Evolutionary conservation across 1,140 invertebrate species (phyloP).

Genomic region (Drosophila varians): DNA sequence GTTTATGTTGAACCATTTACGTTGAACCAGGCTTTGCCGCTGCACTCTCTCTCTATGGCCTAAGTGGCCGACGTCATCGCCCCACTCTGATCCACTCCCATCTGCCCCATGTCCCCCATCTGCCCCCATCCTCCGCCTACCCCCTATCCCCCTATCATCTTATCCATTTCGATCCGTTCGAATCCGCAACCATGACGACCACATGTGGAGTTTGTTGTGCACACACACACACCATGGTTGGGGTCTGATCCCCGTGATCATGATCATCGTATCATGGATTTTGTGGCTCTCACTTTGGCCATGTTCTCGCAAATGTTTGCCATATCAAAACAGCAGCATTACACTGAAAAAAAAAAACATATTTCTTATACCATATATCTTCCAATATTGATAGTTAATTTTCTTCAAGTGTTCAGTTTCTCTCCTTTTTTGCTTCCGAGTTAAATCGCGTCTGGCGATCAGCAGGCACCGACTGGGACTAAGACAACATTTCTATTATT

Average conservation of each 20-base stretch:
- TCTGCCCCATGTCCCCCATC: neutral
- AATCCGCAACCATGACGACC: conserved; percentile 43
- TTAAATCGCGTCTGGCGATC: conserved; percentile 54
- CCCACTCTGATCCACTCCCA: conserved; percentile 17
- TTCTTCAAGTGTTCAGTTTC: conserved; percentile 22
- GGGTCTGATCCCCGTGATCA: conserved; percentile 25
- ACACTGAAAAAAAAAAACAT: conserved; percentile 1
- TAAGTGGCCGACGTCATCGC: conserved; percentile 63
- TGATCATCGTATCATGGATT: conserved; percentile 26
- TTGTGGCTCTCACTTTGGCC: conserved; percentile 41
- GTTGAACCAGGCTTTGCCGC: conserved; percentile 60
- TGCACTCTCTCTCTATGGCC: conserved; percentile 36
- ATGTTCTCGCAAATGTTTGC: conserved; percentile 66
- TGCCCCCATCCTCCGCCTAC: neutral
- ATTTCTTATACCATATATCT: neutral
- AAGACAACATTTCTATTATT: conserved; percentile 76
- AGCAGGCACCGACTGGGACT: conserved; percentile 26
- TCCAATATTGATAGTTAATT: neutral
- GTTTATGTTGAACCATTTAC: conserved; percentile 65
- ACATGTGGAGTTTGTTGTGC: conserved; percentile 80
- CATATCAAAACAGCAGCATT: conserved; percentile 49
- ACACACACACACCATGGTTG: conserved; percentile 48
- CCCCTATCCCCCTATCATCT: conserved; percentile 3
- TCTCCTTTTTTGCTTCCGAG: neutral
- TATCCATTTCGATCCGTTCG: conserved; percentile 24